Conservation (phyloP, 2,797 vertebrate species). For the Tolypeutes matacus region DNA sequence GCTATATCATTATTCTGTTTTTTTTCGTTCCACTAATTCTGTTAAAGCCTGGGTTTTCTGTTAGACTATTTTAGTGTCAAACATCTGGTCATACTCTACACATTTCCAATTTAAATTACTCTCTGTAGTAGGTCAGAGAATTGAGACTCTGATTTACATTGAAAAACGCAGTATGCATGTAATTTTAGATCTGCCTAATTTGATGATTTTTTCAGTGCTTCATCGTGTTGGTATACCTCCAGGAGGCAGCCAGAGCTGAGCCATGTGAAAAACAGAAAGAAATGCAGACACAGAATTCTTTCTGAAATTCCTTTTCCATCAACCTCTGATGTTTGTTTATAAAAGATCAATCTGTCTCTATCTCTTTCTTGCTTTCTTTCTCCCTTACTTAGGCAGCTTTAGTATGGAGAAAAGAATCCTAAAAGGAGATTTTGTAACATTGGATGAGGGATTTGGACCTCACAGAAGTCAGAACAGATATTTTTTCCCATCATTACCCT, state of each 20-base stretch:
- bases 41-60: background rate
- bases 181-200: slow-evolving; percentile 1
- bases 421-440: background rate
- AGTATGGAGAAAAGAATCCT: background rate
- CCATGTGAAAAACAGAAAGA: background rate
- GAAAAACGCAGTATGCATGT: background rate
- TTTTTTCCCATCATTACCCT: slow-evolving; percentile 6
- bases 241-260: background rate
- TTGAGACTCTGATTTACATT: slow-evolving; percentile 51
- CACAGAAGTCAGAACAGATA: slow-evolving; percentile 53
- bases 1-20: background rate
- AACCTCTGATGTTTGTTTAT: background rate
- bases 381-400: background rate
- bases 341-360: background rate
- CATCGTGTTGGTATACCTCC: background rate
- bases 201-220: background rate
- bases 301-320: background rate
- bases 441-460: background rate
- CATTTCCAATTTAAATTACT: slow-evolving; percentile 37
- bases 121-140: background rate
- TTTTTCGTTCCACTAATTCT: slow-evolving; percentile 19
- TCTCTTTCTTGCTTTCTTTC: background rate
- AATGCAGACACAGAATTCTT: background rate
- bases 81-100: background rate
- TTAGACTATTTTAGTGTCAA: background rate